These are phyloP conservation scores for Ondatra zibethicus DNA, from an alignment of 2,113 vertebrate species.

Conservation along the genomic window DNA sequence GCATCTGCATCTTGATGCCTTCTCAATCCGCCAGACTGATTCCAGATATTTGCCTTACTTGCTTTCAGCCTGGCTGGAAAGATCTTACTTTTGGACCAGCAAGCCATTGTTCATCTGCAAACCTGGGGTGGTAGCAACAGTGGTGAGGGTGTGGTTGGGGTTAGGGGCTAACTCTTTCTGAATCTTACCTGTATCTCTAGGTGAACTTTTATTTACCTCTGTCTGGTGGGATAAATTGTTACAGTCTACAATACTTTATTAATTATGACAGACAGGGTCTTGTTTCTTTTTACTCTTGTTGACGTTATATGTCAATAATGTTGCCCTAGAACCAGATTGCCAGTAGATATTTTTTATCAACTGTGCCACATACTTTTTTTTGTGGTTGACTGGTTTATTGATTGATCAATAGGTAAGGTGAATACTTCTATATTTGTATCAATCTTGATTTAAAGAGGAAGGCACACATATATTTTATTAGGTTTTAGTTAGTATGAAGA, in stretches of 20 bases:
- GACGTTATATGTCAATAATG: neutral
- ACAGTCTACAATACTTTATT: neutral
- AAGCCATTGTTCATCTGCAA: neutral
- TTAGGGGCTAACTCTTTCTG: neutral
- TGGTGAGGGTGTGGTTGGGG: neutral
- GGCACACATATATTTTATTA: neutral
- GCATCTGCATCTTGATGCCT: neutral
- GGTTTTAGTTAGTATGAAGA: neutral
- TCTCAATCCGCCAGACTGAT: neutral
- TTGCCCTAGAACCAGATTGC: neutral
- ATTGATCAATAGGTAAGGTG: neutral
- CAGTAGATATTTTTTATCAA: neutral
- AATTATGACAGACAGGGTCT: neutral
- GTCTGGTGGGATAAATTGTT: neutral
- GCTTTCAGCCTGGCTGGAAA: neutral
- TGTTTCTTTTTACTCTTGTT: neutral
- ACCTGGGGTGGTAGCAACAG: neutral
- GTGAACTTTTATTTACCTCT: neutral
- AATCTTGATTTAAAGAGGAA: neutral
- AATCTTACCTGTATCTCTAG: neutral
- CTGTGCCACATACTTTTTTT: neutral
- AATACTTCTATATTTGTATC: neutral
- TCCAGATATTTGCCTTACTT: neutral
- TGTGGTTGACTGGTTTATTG: neutral
- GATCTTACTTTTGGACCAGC: neutral